These are phyloP conservation scores for Thelaira solivaga DNA, from an alignment of 2,888 invertebrate genomes.

Conservation along the genomic window DNA sequence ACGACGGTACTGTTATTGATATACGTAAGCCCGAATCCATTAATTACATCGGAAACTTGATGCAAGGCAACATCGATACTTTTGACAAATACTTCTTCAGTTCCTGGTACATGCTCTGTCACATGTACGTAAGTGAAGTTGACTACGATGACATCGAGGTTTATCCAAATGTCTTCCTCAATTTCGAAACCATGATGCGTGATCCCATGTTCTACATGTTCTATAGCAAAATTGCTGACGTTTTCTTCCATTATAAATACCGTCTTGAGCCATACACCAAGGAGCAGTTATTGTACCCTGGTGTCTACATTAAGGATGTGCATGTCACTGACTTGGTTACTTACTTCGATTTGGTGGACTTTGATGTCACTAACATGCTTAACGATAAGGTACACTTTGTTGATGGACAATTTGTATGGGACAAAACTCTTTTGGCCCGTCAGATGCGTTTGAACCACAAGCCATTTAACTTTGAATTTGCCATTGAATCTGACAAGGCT, in stretches of 20 bases:
- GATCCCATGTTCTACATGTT: slow-evolving; percentile 85
- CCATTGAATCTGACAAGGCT: slow-evolving; percentile 80
- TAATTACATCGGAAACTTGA: slow-evolving; percentile 79
- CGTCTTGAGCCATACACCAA: slow-evolving; percentile 80
- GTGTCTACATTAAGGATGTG: slow-evolving; percentile 81
- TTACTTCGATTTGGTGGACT: slow-evolving; percentile 81
- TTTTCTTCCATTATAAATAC: slow-evolving; percentile 80
- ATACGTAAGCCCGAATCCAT: slow-evolving; percentile 76
- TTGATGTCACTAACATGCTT: slow-evolving; percentile 78
- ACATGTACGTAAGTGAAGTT: slow-evolving; percentile 63
- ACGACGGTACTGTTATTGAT: slow-evolving; percentile 66
- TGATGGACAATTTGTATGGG: slow-evolving; percentile 73
- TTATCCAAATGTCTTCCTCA: slow-evolving; percentile 81
- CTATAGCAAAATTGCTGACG: slow-evolving; percentile 80
- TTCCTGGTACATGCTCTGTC: slow-evolving; percentile 64
- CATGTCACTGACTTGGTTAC: no score
- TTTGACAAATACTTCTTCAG: slow-evolving; percentile 66
- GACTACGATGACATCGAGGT: slow-evolving; percentile 65
- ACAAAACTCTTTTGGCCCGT: slow-evolving; percentile 77
- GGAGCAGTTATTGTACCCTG: slow-evolving; percentile 80
- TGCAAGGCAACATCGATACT: slow-evolving; percentile 78
- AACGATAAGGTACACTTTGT: slow-evolving; percentile 66
- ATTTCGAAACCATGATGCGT: slow-evolving; percentile 82
- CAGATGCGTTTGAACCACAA: no score
- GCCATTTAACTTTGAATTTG: slow-evolving; percentile 79